A percentile compares a stretch with the other conserved stretches of the same genome.
Conservation (phyloP, 2,888 invertebrate genomes). For the Drosophila ustulata region DNA sequence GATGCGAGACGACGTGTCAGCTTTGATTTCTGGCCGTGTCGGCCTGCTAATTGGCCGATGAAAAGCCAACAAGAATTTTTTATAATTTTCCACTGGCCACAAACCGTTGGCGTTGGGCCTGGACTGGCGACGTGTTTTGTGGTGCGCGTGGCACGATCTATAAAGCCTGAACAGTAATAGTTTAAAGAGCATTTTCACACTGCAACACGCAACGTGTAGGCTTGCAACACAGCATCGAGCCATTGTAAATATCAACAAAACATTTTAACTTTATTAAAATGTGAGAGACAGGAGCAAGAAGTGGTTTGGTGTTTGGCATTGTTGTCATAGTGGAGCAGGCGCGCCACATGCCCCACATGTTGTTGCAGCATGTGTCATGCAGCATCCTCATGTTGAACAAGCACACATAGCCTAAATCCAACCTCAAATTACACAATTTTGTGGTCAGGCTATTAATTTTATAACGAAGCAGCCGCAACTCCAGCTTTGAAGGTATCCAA, state of each 20-base stretch:
- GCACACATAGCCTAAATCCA: conserved; percentile 45
- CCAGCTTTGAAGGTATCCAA: conserved; percentile 19
- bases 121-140: neutral
- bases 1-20: conserved; percentile 14
- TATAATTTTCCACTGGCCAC: neutral
- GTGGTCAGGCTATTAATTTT: conserved; percentile 44
- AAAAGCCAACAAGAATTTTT: conserved; percentile 7
- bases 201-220: neutral
- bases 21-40: neutral
- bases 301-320: conserved; percentile 6
- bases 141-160: neutral
- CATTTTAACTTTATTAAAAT: conserved; percentile 58
- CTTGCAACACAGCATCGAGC: neutral
- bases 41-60: conserved; percentile 58
- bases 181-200: conserved; percentile 8
- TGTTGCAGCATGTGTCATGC: conserved; percentile 3
- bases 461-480: conserved; percentile 21
- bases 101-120: neutral
- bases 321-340: conserved; percentile 11
- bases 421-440: conserved; percentile 55
- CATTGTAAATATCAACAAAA: conserved; percentile 31
- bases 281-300: conserved; percentile 12
- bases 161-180: neutral
- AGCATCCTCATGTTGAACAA: conserved; percentile 2
- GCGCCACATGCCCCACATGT: neutral